Evolutionary conservation across 2,797 vertebrate species (phyloP), one percentile per base, ranked within the genome.

Genomic region (Melanotaenia trifasciata): DNA sequence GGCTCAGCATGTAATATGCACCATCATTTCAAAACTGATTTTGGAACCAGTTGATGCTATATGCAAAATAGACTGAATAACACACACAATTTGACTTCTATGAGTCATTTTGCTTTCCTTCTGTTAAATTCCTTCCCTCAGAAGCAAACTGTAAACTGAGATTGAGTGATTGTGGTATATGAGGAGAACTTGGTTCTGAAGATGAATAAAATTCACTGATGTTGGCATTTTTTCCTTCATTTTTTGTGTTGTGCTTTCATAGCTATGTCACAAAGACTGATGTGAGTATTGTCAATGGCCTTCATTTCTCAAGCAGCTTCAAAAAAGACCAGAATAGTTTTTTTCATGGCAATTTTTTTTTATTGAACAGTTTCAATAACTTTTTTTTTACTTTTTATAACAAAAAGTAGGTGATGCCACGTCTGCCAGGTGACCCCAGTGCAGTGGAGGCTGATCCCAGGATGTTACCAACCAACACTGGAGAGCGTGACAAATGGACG

Each of bases 151-250:
- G 85, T 94, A 88, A 88, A 78, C 71, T 81, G 90, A 90, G 84
- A 89, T 85, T 60, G 74, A 80, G 81, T 86, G 88, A 81, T 88
- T 94, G 88, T 93, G 90, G 87, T 88, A 81, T 78, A 77, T 77
- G 86, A 87, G 87, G 87, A 93, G 87, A 92, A 88, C 70, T 77
- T 87, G 84, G 89, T 94, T 86, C 89, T 94, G 89, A 93, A 91
- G 90, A 92, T 88, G 85, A 95, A 95, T 95, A 95, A 95, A 94
- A 91, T 91, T 94, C 92, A 94, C 93, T 90, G 91, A 94, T 94
- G 92, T 94, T 94, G 91, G 87, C 80, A 89, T 85, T 69, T 82
- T 83, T 84, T 83, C 16, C 50, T 67, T 89, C 64, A 74, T 80
- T 83, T 30, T 74, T 62, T 26, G 18, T 67, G 33, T 87, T 45